phyloP scores from a whole-genome alignment of 1,140 invertebrate species.

The Ceratosolen solmsi region DNA sequence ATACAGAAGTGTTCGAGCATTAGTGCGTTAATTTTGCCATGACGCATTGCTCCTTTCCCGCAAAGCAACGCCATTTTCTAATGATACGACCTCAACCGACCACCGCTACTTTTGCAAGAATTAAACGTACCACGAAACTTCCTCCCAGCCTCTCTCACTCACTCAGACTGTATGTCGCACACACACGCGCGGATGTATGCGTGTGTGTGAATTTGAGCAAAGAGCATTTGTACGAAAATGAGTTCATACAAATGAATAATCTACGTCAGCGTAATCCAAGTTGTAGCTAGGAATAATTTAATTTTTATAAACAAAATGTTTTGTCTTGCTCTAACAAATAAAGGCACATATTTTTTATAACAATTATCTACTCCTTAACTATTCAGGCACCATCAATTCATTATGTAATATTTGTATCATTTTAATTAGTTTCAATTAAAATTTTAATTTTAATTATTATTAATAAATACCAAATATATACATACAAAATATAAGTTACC shows the following conservation, averaged over 20 bases:
- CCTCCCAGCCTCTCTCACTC: neutral
- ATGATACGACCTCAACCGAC: neutral
- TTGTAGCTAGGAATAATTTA: neutral
- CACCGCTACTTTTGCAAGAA: neutral
- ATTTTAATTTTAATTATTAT: too few relatives aligned
- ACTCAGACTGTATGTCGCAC: neutral
- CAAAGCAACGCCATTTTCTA: constrained; percentile 31
- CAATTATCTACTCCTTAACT: too few relatives aligned
- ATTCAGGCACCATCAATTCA: too few relatives aligned
- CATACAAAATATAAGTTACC: too few relatives aligned
- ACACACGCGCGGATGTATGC: too few relatives aligned
- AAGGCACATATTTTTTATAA: too few relatives aligned
- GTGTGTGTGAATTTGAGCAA: too few relatives aligned
- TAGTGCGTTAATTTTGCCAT: constrained; percentile 27
- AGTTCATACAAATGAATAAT: constrained; percentile 13
- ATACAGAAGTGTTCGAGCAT: constrained; percentile 6
- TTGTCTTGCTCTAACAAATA: neutral
- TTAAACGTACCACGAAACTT: neutral
- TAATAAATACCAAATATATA: too few relatives aligned
- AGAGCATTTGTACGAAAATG: neutral
- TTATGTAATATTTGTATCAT: too few relatives aligned
- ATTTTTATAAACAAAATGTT: neutral
- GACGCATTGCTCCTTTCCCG: constrained; percentile 29
- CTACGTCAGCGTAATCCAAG: neutral
- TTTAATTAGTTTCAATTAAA: too few relatives aligned